Conservation (phyloP, 2,888 invertebrate genomes). For the Schizaphis graminum region DNA sequence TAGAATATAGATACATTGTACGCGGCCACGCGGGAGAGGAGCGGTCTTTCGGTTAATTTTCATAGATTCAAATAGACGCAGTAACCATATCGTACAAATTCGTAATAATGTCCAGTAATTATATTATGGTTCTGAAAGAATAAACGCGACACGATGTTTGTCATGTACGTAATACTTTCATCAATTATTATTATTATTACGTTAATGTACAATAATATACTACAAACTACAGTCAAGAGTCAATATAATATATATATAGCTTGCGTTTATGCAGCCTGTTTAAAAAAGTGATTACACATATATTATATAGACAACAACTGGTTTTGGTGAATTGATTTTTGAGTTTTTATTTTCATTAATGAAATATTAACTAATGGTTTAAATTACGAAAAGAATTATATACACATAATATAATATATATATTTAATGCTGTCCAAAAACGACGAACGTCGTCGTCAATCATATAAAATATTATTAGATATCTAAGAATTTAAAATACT, state of each 20-base stretch:
- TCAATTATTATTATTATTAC: neutral
- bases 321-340: neutral
- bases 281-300: neutral
- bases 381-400: neutral
- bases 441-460: neutral
- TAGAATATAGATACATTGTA: neutral
- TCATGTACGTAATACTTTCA: neutral
- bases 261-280: neutral
- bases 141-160: neutral
- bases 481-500: neutral
- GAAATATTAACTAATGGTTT: neutral
- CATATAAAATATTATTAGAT: neutral
- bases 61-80: neutral
- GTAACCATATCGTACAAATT: neutral
- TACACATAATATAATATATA: neutral
- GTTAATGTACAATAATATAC: neutral
- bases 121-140: neutral
- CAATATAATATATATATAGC: neutral
- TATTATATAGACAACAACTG: neutral
- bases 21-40: neutral
- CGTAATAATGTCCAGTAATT: neutral
- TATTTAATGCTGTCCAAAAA: neutral
- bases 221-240: neutral
- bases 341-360: neutral
- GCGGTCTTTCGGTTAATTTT: slow-evolving; percentile 2